These are phyloP conservation scores for Meteorus sp. DNA, from an alignment of 1,140 invertebrate species.

Conservation along the genomic window DNA sequence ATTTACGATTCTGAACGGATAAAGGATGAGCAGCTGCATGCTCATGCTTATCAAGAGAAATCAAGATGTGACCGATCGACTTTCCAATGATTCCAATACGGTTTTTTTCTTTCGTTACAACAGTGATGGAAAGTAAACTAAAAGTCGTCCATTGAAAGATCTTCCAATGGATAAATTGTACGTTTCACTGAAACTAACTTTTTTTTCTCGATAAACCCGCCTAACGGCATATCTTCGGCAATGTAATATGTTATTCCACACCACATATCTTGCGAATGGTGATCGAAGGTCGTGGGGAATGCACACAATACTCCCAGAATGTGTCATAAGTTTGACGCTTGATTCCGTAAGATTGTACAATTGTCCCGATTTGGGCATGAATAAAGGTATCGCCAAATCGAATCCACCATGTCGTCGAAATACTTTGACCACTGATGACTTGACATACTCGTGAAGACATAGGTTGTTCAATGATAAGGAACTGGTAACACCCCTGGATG, in stretches of 20 bases:
- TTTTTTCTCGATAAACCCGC: conserved; percentile 82
- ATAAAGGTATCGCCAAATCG: conserved; percentile 72
- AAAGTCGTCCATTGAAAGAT: too few species aligned
- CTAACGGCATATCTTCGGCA: conserved; percentile 86
- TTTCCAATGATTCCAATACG: too few species aligned
- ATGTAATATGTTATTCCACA: conserved; percentile 75
- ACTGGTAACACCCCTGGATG: conserved; percentile 46
- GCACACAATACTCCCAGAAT: conserved; percentile 77
- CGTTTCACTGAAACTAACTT: conserved; percentile 53
- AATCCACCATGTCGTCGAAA: conserved; percentile 79
- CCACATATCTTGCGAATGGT: conserved; percentile 82
- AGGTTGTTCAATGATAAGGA: conserved; percentile 32
- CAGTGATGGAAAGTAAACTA: too few species aligned
- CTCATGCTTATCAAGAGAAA: too few species aligned
- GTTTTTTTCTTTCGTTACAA: too few species aligned
- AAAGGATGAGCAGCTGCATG: too few species aligned
- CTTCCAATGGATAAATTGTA: too few species aligned
- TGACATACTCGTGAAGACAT: conserved; percentile 44
- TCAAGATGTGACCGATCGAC: too few species aligned
- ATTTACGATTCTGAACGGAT: too few species aligned
- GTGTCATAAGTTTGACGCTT: conserved; percentile 81
- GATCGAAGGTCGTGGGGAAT: conserved; percentile 78
- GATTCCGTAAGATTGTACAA: conserved; percentile 64
- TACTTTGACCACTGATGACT: conserved; percentile 63
- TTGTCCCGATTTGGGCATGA: conserved; percentile 70